Evolutionary conservation across 2,888 invertebrate species (phyloP).

Genomic region (Oscheius sp.): DNA sequence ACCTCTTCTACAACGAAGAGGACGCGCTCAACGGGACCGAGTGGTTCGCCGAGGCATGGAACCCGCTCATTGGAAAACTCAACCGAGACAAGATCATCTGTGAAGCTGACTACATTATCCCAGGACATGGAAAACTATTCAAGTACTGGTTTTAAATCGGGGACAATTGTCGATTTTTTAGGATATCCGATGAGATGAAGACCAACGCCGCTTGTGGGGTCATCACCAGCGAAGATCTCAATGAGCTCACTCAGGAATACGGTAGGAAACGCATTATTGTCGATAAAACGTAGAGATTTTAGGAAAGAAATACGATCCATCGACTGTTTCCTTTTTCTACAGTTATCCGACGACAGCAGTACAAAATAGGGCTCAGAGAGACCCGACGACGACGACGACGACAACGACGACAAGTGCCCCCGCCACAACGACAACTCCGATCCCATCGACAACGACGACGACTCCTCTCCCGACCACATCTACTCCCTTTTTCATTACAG

Average conservation of each 20-base stretch:
- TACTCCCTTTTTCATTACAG: slow-evolving; percentile 26
- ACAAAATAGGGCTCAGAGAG: neutral
- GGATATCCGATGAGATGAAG: slow-evolving; percentile 31
- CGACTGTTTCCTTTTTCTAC: slow-evolving; percentile 4
- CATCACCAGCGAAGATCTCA: slow-evolving; percentile 6
- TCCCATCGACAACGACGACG: neutral
- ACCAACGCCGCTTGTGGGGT: slow-evolving; percentile 17
- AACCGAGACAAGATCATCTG: slow-evolving; percentile 64
- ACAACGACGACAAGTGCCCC: neutral
- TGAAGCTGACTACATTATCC: slow-evolving; percentile 74
- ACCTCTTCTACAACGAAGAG: slow-evolving; percentile 66
- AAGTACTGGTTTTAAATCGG: slow-evolving; percentile 36
- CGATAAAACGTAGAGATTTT: neutral
- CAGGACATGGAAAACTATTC: slow-evolving; percentile 76
- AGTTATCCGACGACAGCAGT: neutral
- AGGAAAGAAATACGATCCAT: neutral
- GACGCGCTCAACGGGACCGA: slow-evolving; percentile 61
- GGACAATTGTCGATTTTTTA: neutral
- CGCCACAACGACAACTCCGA: neutral
- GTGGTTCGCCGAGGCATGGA: slow-evolving; percentile 68
- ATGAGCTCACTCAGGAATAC: slow-evolving; percentile 13
- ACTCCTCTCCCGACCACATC: neutral
- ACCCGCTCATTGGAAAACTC: slow-evolving; percentile 57
- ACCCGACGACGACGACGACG: neutral
- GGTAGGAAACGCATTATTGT: neutral